phyloP scores from a whole-genome alignment of 2,888 invertebrate species.

The Argyra leucocephala region DNA sequence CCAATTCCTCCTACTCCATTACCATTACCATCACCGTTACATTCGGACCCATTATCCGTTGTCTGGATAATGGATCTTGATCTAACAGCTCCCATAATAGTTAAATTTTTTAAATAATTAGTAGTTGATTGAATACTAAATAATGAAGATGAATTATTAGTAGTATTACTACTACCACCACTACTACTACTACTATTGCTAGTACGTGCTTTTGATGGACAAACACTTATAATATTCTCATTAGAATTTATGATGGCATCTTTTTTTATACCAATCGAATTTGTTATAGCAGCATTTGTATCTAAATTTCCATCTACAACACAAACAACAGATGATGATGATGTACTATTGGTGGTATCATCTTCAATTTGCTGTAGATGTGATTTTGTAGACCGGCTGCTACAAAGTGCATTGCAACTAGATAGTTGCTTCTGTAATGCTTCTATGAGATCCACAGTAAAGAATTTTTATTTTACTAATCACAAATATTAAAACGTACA shows the following conservation, averaged over 20 bases:
- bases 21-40: constrained; percentile 24
- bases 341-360: constrained; percentile 36
- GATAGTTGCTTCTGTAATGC: constrained; percentile 42
- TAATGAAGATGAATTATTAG: not conserved
- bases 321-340: constrained; percentile 30
- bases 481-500: constrained; percentile 15
- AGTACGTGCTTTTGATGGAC: too few relatives aligned
- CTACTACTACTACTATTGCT: not conserved
- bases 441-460: constrained; percentile 41
- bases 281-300: constrained; percentile 13
- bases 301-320: constrained; percentile 12
- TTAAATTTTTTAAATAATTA: constrained; percentile 13
- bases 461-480: constrained; percentile 20
- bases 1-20: constrained; percentile 21
- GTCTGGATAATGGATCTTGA: constrained; percentile 34
- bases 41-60: constrained; percentile 16
- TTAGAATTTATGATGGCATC: not conserved
- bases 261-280: constrained; percentile 11
- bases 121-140: not conserved
- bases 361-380: constrained; percentile 34
- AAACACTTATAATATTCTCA: not conserved
- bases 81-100: constrained; percentile 40
- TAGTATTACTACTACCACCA: not conserved
- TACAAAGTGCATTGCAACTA: constrained; percentile 42
- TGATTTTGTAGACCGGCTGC: constrained; percentile 37